Evolutionary conservation across 37 sponge, comb jelly and placozoan genomes (phyloP).

Genomic region (Oscarella lobularis): DNA sequence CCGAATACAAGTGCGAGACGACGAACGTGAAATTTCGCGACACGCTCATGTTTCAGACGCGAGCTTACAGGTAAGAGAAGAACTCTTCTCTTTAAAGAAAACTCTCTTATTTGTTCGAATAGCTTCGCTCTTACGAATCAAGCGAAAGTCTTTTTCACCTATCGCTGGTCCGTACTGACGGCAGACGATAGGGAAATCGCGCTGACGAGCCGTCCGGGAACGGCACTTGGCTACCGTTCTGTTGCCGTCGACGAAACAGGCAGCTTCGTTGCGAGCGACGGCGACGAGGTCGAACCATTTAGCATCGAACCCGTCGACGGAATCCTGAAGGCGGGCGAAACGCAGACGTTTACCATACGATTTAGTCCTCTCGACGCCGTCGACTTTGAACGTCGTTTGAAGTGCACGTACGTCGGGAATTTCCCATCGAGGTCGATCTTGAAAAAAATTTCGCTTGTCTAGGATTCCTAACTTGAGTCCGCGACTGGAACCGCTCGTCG

Average conservation of each 20-base stretch:
- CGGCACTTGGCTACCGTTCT: background rate
- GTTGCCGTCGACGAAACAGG: conserved; percentile 20
- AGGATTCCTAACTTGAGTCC: conserved; percentile 59
- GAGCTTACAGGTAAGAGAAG: conserved; percentile 51
- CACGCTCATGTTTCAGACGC: conserved; percentile 86
- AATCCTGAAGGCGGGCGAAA: conserved; percentile 42
- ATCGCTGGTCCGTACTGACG: conserved; percentile 26
- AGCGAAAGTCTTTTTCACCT: conserved; percentile 27
- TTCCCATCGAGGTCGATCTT: no score
- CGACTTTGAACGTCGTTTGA: conserved; percentile 19
- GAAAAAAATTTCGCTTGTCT: conserved; percentile 4
- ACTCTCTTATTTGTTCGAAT: no score
- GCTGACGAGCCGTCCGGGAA: background rate
- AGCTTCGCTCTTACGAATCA: conserved; percentile 52
- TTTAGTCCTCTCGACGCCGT: conserved; percentile 75
- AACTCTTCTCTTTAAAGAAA: no score
- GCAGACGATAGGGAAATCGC: conserved; percentile 14
- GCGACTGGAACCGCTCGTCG: conserved; percentile 34
- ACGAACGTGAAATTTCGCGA: conserved; percentile 65
- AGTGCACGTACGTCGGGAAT: conserved; percentile 47
- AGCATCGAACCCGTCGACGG: conserved; percentile 57
- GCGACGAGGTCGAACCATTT: conserved; percentile 48
- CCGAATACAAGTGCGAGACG: conserved; percentile 51
- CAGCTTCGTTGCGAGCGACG: conserved; percentile 21
- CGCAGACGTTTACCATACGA: conserved; percentile 37